Evolutionary conservation across 2,113 vertebrate genomes (phyloP), one percentile per base, ranked within the genome.

Genomic region (Epinephelus moara): DNA sequence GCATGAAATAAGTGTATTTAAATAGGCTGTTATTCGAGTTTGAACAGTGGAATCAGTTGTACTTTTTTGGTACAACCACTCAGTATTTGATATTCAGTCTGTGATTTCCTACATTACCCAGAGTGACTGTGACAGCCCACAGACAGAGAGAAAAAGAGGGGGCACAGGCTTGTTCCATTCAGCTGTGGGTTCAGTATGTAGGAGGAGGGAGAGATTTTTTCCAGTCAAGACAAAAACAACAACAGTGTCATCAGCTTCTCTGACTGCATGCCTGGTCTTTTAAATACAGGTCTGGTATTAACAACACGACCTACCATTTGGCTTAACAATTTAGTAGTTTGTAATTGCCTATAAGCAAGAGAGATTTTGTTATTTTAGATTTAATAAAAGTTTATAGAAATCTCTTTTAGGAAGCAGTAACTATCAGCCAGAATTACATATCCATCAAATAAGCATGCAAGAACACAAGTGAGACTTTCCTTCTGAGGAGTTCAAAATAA

Each of bases 161-260:
- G 79, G 83, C 66, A 52, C 37, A 2, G 6, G 30, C 59, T 75
- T 68, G 72, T 90, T 88, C 82, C 88, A 81, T 55, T 85, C 69
- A 75, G 85, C 67, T 74, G 82, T 63, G 72, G 85, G 72, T 63
- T 90, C 42, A 56, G 18, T 18, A 27, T 13, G 85, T 87, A 49
- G 85, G 80, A 74, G 85, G 85, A 73, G 68, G 49, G 67, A 67
- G 56, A 3, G 4, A 74, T 14, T 74, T 84, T 84, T 89, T 87
- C 80, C 85, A 90, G 52, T 74, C 5, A n/a, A 72, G 30, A 66
- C 49, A 69, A 25, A 63, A 63, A 45, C 17, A 73, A 52, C 6
- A 40, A 50, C n/a, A 7, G 66, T 21, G 57, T 71, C 74, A 52
- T 21, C 18, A 45, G n/a, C 10, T 5, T 42, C 59, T 55, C 57